Base-by-base conservation (phyloP, 2,113 vertebrate species). In the Pseudorhombus dupliciocellatus region DNA sequence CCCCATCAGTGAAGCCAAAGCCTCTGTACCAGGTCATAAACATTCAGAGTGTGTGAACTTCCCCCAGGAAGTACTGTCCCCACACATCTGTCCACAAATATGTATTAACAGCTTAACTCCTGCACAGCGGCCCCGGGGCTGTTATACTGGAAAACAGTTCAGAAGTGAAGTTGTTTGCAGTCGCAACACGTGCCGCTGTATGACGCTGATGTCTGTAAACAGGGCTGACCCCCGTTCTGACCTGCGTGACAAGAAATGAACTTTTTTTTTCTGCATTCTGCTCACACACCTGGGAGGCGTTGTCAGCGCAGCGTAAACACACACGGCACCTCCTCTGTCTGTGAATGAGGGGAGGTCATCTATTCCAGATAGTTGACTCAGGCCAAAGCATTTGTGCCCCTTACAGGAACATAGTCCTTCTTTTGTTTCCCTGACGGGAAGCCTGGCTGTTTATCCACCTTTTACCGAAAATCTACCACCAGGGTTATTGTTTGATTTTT, bases 401-500 rank as follows among this genome's bases (percentile, higher is more conserved):
- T 21, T 34, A 44, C 28, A 11, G 5, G 16, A 75, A 12, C 1
- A 4, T 5, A 21, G 40, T 42, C 1, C n/a, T 20, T 12, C 4
- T 31, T 74, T 16, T 50, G 20, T 55, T 62, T 64, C 51, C 57
- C 51, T 76, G 73, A 63, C 76, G 1, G 72, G 51, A 77, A 87
- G 66, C 16, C 46, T n/a, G 2, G 5, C 12, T 7, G 14, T 63
- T 4, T 65, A 28, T 77, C 72, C 73, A 24, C 55, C 22, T 59
- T 59, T 70, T 65, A 52, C 61, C 0, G 40, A 68, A 59, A 84
- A 40, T 28, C 34, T n/a, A 77, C 63, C 73, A 3, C 0, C 68
- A 52, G 37, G 7, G 73, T 75, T 70, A 79, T 81, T 83, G 70
- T 90, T 87, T 70, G 51, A 79, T 65, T 44, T 10, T 6, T 14